Conservation (phyloP, 2,797 vertebrate genomes). For the Silurus aristotelis region DNA sequence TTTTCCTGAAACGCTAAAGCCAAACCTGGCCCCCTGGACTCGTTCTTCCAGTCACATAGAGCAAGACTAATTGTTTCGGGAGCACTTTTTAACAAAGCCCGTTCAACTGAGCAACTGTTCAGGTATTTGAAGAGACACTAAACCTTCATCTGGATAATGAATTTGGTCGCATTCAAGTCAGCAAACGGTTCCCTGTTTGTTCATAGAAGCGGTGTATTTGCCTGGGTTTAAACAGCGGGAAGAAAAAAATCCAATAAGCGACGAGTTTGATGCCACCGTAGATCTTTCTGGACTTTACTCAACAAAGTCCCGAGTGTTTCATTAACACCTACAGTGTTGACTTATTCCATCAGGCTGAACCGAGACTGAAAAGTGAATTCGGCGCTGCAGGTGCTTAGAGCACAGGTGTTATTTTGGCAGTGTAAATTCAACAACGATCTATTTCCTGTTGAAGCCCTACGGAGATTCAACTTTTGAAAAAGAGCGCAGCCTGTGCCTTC, state of each 20-base stretch:
- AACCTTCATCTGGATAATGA: conserved; percentile 37
- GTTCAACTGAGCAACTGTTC: conserved; percentile 21
- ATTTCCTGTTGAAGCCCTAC: conserved; percentile 1
- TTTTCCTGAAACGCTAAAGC: conserved; percentile 26
- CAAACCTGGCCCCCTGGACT: conserved; percentile 28
- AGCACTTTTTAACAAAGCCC: conserved; percentile 37
- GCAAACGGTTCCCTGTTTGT: conserved; percentile 34
- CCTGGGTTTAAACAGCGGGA: background rate
- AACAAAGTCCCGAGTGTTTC: background rate
- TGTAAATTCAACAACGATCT: conserved; percentile 3
- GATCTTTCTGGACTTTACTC: background rate
- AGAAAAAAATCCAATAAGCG: background rate
- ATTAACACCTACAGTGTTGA: conserved; percentile 18
- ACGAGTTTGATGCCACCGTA: background rate
- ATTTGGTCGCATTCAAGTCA: conserved; percentile 29
- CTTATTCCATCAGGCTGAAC: background rate
- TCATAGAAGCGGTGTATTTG: conserved; percentile 19
- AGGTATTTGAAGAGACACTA: conserved; percentile 33
- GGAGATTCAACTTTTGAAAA: conserved; percentile 1
- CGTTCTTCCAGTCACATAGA: background rate
- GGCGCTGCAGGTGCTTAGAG: conserved; percentile 2
- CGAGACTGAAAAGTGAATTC: conserved; percentile 9
- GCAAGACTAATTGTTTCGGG: background rate
- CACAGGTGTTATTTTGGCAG: conserved; percentile 6
- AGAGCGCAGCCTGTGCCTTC: conserved; percentile 13